Evolutionary conservation across 2,797 vertebrate genomes (phyloP), one percentile per base, ranked within the genome.

Genomic region (Podarcis lilfordi): DNA sequence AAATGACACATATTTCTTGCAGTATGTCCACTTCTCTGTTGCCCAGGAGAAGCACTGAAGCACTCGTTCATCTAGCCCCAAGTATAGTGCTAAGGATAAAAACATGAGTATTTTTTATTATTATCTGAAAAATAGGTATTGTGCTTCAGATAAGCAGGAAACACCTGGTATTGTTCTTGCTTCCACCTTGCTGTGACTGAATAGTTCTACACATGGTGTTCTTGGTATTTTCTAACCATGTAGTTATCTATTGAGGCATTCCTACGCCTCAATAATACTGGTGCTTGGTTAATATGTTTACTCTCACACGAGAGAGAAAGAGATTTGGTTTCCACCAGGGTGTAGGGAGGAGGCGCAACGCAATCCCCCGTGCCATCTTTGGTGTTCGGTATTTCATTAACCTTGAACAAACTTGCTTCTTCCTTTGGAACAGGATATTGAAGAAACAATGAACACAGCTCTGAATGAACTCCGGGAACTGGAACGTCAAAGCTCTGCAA

Each of bases 381-480:
- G 87, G 76, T 19, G 1, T 91, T 94, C 68, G 17, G 21, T 64
- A 64, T 27, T 35, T 89, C 86, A 86, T 55, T 88, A 80, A 61
- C 9, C 0, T 2, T 0, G 0, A 86, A 8, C 93, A 89, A 92
- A 69, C 1, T 0, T 40, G 85, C 87, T 11, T 88, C 89, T 94
- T 40, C 93, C 90, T 93, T 91, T 92, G 90, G 50, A 55, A 93
- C 95, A 99, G 99, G 99, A 99, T 96, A 99, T 99, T 68, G 99
- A 99, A 91, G 98, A 99, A 95, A 99, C 99, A 0, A 99, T 99
- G 99, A 99, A 99, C 97, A 98, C 98, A 0, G 99, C 99, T 9
- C 96, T 99, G 95, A 99, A 99, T 0, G 99, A 99, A 96, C 97
- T 99, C 74, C 98, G 98, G 0, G 99, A 99, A 96, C 97, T 99